Percentiles rank a stretch among this genome's conserved stretches.
These are phyloP conservation scores for Myocastor coypus DNA, from an alignment of 2,113 vertebrate genomes.

Conservation along the genomic window DNA sequence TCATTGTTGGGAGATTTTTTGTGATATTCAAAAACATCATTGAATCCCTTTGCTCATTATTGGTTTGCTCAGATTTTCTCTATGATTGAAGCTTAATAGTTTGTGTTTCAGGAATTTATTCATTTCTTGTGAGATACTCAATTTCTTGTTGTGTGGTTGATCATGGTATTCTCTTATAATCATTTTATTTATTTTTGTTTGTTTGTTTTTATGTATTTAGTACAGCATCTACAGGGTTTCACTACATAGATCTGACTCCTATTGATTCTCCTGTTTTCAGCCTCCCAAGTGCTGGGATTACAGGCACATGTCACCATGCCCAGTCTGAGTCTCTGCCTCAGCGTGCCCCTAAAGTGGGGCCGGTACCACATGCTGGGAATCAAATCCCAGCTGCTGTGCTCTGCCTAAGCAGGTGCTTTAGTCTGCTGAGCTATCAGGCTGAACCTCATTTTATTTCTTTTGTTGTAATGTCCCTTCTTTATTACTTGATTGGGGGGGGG, in stretches of 20 bases:
- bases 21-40: not conserved
- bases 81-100: not conserved
- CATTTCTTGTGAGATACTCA: not conserved
- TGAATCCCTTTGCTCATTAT: not conserved
- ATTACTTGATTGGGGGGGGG: not conserved
- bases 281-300: no score
- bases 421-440: no score
- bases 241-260: no score
- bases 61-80: not conserved
- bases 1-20: not conserved
- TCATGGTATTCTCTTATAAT: not conserved
- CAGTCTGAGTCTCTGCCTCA: no score
- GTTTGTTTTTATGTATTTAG: no score
- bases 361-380: no score
- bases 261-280: no score
- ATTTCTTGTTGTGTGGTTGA: not conserved
- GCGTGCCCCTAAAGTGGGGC: no score
- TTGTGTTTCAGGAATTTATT: slow-evolving; percentile 38
- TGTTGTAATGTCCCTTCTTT: not conserved
- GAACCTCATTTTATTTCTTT: not conserved
- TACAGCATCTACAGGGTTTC: no score
- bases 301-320: no score
- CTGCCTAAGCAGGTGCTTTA: no score
- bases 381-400: no score
- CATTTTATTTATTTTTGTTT: not conserved